Base-by-base conservation (phyloP, 2,888 invertebrate species). In the Allophyes oxyacanthae region DNA sequence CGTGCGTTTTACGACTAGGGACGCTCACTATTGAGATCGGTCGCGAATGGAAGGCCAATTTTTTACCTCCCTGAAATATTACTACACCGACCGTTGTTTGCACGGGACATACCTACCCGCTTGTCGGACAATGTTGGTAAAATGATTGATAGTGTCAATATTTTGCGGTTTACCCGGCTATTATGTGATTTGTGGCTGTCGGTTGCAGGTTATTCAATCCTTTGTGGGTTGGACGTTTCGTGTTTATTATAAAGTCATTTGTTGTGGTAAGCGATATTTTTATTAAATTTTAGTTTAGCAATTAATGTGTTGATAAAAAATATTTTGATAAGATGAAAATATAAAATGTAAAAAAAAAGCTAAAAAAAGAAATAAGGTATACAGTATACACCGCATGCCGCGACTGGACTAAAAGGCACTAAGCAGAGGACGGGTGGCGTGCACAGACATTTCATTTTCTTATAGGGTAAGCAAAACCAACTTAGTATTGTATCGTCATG, bases 1-100 rank as follows among this genome's bases (percentile, higher is more conserved):
- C 87, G 93, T 94, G 93, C 87, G 88, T 90, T 93, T 94, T 94
- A 94, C 90, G 91, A 91, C 81, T 66, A 79, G 77, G 77, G 77
- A 77, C 75, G 75, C 43, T 43, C 59, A 87, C 91, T 89, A 91
- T 90, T 88, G 90, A 83, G 84, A 87, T 84, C 85, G 86, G 78
- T 84, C 87, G 88, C 82, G 85, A 90, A 89, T 90, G 81, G 83
- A 45, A 78, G 81, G 80, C 70, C 82, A 79, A 85, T 87, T 87
- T 86, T 88, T 85, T 84, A 81, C 79, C 72, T 75, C 71, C 51
- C 74, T 87, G 82, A 86, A 66, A 77, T 78, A 78, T 73, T 61
- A 61, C 56, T 49, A 41, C 50, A 51, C 74, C 60, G 80, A 61
- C 79, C 77, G 80, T 76, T 77, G 75, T 77, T 72, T 73, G 73